Conservation (phyloP, 2,797 vertebrate species). For the Sciurus vulgaris region DNA sequence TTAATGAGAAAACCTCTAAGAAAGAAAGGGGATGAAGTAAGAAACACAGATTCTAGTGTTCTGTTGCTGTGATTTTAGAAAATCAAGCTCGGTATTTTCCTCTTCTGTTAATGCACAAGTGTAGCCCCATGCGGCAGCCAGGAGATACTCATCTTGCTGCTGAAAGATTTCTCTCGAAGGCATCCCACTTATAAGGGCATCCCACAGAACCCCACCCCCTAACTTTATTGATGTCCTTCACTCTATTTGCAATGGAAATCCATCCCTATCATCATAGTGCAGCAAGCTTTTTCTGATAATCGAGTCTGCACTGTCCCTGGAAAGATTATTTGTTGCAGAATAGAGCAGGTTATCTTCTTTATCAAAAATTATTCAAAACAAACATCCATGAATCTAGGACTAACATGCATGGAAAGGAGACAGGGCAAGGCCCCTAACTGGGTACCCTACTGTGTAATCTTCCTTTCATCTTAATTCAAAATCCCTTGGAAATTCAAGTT, state of each 20-base stretch:
- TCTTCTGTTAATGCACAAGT: constrained; percentile 72
- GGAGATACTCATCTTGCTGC: constrained; percentile 77
- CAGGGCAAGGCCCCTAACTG: constrained; percentile 35
- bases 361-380: constrained; percentile 72
- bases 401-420: not conserved
- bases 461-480: constrained; percentile 83
- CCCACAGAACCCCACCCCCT: constrained; percentile 11
- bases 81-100: constrained; percentile 20
- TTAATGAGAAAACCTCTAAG: constrained; percentile 63
- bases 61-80: constrained; percentile 62
- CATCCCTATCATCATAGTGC: constrained; percentile 34
- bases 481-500: constrained; percentile 77
- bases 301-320: constrained; percentile 42
- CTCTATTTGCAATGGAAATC: constrained; percentile 81
- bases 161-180: constrained; percentile 78
- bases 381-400: constrained; percentile 56
- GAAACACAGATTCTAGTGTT: constrained; percentile 8
- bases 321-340: constrained; percentile 60
- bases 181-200: constrained; percentile 56
- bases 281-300: not conserved
- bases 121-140: constrained; percentile 11
- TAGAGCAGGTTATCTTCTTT: constrained; percentile 66
- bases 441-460: constrained; percentile 73
- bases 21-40: constrained; percentile 58
- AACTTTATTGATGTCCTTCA: constrained; percentile 65